Conservation (phyloP, 2,888 invertebrate species). For the Zygaena filipendulae region DNA sequence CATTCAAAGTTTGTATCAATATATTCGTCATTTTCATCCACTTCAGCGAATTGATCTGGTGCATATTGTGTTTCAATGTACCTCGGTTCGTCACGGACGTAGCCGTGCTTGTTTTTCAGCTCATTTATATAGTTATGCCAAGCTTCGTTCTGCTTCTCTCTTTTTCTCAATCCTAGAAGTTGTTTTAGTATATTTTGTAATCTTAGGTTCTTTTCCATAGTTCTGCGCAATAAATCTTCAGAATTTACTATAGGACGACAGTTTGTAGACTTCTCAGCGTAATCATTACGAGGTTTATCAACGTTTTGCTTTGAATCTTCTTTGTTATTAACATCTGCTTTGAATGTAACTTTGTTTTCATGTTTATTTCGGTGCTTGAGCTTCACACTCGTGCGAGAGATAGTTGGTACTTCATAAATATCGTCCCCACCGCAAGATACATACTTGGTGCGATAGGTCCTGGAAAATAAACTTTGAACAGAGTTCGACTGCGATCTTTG, state of each 20-base stretch:
- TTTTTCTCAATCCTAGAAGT: constrained; percentile 28
- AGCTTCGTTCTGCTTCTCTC: constrained; percentile 30
- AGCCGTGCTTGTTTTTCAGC: constrained; percentile 31
- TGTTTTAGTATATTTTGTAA: constrained; percentile 30
- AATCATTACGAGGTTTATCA: constrained; percentile 1
- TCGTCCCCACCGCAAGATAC: too few relatives aligned
- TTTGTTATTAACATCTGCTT: neutral
- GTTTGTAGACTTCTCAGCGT: constrained; percentile 30
- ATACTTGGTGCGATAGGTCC: too few relatives aligned
- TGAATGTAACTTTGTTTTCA: too few relatives aligned
- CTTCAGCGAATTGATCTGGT: neutral
- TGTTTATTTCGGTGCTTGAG: too few relatives aligned
- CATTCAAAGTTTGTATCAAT: constrained; percentile 19
- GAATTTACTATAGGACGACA: constrained; percentile 29
- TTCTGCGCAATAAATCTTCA: constrained; percentile 29
- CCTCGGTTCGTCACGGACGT: neutral
- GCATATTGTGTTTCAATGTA: neutral
- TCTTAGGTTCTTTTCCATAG: constrained; percentile 30
- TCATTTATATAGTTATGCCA: constrained; percentile 47
- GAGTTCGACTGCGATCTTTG: too few relatives aligned
- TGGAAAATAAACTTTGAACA: too few relatives aligned
- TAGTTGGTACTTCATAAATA: too few relatives aligned
- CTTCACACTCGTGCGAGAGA: too few relatives aligned
- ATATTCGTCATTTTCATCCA: constrained; percentile 14
- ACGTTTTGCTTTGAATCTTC: constrained; percentile 1